Percentiles rank a stretch among this genome's conserved stretches.
Conservation (phyloP, 2,888 invertebrate genomes). For the Andrena haemorrhoa region DNA sequence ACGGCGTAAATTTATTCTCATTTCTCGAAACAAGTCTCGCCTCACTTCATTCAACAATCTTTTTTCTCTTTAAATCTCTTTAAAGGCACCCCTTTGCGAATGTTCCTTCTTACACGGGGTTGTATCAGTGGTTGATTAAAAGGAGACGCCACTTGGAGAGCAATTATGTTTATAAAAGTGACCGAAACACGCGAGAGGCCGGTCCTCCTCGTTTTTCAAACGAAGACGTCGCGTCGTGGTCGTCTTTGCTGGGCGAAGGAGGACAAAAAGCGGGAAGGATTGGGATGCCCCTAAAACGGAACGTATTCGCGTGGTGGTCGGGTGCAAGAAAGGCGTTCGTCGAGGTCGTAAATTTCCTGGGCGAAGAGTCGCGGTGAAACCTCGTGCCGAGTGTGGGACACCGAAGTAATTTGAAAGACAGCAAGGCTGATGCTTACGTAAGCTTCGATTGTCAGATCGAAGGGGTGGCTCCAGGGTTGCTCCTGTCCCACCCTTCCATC, state of each 20-base stretch:
- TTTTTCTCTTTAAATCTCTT: neutral
- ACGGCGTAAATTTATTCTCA: constrained; percentile 28
- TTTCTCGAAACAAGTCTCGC: neutral
- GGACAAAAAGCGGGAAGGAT: neutral
- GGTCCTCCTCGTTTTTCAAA: no score
- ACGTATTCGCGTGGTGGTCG: constrained; percentile 29
- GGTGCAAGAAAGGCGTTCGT: constrained; percentile 45
- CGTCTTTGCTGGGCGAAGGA: neutral
- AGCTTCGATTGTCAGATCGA: constrained; percentile 65
- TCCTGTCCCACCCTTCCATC: constrained; percentile 18
- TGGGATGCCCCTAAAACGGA: neutral
- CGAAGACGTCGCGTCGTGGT: neutral
- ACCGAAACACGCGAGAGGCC: no score
- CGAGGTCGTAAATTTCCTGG: constrained; percentile 62
- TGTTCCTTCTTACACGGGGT: neutral
- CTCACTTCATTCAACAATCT: constrained; percentile 11
- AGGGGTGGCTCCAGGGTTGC: constrained; percentile 41
- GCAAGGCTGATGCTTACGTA: constrained; percentile 66
- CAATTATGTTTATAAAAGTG: constrained; percentile 21
- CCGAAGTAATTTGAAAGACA: constrained; percentile 70
- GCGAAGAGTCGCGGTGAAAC: constrained; percentile 48
- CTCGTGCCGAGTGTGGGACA: constrained; percentile 53
- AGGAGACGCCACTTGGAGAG: constrained; percentile 4
- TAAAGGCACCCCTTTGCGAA: neutral
- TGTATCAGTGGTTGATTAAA: constrained; percentile 4